Percentiles rank a stretch among this genome's conserved stretches.
These are phyloP conservation scores for Gonioctena quinquepunctata DNA, from an alignment of 1,140 invertebrate species.

Conservation along the genomic window DNA sequence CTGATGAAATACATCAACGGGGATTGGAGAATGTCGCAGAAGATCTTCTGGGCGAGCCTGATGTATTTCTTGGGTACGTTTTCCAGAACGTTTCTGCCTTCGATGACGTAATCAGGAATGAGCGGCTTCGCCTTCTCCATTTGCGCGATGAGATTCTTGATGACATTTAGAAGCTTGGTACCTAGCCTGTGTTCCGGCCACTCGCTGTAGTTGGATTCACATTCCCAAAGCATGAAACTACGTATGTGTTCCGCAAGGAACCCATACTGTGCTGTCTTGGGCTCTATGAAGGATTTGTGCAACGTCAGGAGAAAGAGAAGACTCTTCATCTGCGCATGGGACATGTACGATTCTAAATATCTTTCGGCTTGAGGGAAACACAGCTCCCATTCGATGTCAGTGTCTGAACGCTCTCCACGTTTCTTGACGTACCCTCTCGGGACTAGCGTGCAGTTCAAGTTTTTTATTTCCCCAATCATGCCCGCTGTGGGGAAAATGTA, in stretches of 20 bases:
- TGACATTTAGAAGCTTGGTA: conserved; percentile 65
- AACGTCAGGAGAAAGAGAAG: conserved; percentile 67
- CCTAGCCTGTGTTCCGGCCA: conserved; percentile 76
- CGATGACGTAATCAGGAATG: conserved; percentile 74
- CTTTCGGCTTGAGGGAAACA: conserved; percentile 73
- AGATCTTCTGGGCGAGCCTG: conserved; percentile 64
- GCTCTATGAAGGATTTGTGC: conserved; percentile 70
- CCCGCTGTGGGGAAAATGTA: conserved; percentile 64
- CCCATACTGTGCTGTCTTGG: conserved; percentile 60
- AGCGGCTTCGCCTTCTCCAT: conserved; percentile 63
- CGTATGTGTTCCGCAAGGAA: conserved; percentile 70
- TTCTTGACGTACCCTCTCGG: conserved; percentile 68
- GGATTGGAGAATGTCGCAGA: conserved; percentile 65
- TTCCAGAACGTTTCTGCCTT: conserved; percentile 71
- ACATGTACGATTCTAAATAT: conserved; percentile 71
- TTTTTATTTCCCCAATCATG: conserved; percentile 67
- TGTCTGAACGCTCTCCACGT: conserved; percentile 60
- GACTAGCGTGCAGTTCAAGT: conserved; percentile 69
- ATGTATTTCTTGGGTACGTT: conserved; percentile 68
- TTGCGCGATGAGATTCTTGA: conserved; percentile 58
- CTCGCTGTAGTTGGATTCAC: conserved; percentile 68
- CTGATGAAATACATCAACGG: conserved; percentile 70
- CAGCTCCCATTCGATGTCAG: conserved; percentile 73
- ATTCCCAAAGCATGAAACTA: conserved; percentile 77
- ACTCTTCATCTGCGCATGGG: conserved; percentile 68